Evolutionary conservation across 2,113 vertebrate species (phyloP).

Genomic region (Vulpes vulpes): DNA sequence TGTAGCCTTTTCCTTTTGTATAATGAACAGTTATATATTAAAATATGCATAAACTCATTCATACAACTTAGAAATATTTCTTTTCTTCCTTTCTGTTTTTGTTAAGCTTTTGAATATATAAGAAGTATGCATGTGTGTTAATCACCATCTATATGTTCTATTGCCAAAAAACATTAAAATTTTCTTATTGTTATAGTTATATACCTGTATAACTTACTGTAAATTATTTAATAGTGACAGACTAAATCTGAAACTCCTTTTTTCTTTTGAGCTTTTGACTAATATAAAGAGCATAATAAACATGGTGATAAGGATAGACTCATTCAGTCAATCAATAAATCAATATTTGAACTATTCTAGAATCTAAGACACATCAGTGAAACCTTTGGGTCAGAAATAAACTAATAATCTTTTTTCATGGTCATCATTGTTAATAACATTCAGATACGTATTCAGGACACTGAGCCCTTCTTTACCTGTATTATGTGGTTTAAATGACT

Average conservation of each 20-base stretch:
- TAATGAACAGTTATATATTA: not conserved
- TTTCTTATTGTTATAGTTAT: not conserved
- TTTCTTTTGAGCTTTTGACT: not conserved
- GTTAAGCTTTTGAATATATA: not conserved
- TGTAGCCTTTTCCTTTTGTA: not conserved
- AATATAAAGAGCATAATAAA: not conserved
- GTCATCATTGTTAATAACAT: not conserved
- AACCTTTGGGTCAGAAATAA: not conserved
- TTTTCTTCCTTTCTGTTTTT: slow-evolving; percentile 10
- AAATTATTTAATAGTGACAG: not conserved
- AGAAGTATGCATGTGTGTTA: not conserved
- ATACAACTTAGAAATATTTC: not conserved
- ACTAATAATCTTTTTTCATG: not conserved
- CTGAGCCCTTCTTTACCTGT: not conserved
- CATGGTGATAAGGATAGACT: not conserved
- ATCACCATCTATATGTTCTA: not conserved
- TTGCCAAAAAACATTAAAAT: not conserved
- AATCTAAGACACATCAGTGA: not conserved
- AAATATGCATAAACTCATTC: not conserved
- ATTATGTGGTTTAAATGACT: not conserved
- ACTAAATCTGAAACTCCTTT: not conserved
- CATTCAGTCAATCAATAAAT: not conserved
- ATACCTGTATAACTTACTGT: not conserved
- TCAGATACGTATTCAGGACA: not conserved
- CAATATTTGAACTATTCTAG: not conserved